phyloP scores from a whole-genome alignment of 1,140 invertebrate species.

The Cydia fagiglandana region DNA sequence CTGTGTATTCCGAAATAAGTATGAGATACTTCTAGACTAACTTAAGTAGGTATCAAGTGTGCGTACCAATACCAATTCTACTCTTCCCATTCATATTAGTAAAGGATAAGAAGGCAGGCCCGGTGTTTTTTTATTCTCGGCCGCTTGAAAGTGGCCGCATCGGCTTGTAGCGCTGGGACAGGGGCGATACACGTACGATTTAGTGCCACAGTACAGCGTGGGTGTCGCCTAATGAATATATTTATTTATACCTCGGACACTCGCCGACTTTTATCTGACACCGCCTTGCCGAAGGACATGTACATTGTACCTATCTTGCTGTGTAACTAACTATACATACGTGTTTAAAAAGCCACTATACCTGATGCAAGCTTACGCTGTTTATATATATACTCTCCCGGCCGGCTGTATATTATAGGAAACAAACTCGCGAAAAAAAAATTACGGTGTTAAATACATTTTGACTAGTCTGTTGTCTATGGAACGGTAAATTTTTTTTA shows the following conservation, averaged over 20 bases:
- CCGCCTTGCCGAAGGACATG: slow-evolving; percentile 50
- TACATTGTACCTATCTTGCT: slow-evolving; percentile 54
- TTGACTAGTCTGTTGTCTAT: too few relatives aligned
- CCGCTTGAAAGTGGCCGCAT: slow-evolving; percentile 10
- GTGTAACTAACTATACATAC: not conserved
- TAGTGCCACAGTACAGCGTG: slow-evolving; percentile 71
- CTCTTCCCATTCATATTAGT: not conserved
- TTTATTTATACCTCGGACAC: slow-evolving; percentile 68
- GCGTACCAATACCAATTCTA: not conserved
- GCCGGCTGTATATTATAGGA: too few relatives aligned
- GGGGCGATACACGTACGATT: slow-evolving; percentile 70
- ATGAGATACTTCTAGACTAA: too few relatives aligned
- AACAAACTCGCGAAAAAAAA: too few relatives aligned
- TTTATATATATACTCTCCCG: too few relatives aligned
- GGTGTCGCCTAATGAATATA: slow-evolving; percentile 78
- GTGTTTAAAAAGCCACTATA: not conserved
- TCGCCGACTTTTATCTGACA: slow-evolving; percentile 68
- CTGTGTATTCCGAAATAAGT: too few relatives aligned
- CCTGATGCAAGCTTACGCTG: too few relatives aligned
- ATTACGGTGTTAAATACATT: too few relatives aligned
- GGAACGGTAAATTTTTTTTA: too few relatives aligned
- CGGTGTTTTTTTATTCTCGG: slow-evolving; percentile 14
- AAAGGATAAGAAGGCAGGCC: slow-evolving; percentile 24
- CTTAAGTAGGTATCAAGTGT: not conserved
- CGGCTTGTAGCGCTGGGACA: slow-evolving; percentile 44